These are phyloP conservation scores for Gryllus longicercus DNA, from an alignment of 2,888 invertebrate genomes.

Conservation along the genomic window DNA sequence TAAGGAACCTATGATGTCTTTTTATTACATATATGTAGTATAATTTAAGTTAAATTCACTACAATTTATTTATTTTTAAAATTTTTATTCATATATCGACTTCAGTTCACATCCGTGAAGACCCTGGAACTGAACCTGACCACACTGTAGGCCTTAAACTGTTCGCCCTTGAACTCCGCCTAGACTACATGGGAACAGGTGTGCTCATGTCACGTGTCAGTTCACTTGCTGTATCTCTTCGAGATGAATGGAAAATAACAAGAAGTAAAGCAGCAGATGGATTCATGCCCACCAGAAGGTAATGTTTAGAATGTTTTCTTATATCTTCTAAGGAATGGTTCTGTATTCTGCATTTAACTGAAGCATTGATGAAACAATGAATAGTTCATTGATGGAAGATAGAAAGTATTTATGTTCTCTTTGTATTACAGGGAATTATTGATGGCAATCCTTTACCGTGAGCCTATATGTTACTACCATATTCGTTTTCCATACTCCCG, in stretches of 20 bases:
- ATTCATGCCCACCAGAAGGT: constrained; percentile 64
- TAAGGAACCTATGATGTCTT: background rate
- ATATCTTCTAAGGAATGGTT: no score
- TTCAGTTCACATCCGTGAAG: constrained; percentile 82
- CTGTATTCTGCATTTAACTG: no score
- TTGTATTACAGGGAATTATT: no score
- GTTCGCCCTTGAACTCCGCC: constrained; percentile 79
- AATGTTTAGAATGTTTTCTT: no score
- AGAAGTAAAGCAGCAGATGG: constrained; percentile 48
- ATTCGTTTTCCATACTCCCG: no score
- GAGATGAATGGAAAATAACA: constrained; percentile 83
- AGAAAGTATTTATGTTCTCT: no score
- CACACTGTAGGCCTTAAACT: constrained; percentile 80
- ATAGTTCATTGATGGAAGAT: no score
- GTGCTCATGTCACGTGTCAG: constrained; percentile 89
- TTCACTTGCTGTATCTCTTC: constrained; percentile 70
- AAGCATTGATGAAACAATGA: no score
- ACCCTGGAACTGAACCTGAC: constrained; percentile 83
- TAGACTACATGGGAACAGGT: constrained; percentile 98
- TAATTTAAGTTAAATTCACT: background rate
- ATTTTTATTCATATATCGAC: constrained; percentile 29
- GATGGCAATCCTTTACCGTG: no score
- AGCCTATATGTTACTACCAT: no score
- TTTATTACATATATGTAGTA: background rate
- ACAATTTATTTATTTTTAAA: background rate